Evolutionary conservation across 64 coral and sea anemone species (phyloP), one percentile per base, ranked within the genome.

Genomic region (Orbicella faveolata): DNA sequence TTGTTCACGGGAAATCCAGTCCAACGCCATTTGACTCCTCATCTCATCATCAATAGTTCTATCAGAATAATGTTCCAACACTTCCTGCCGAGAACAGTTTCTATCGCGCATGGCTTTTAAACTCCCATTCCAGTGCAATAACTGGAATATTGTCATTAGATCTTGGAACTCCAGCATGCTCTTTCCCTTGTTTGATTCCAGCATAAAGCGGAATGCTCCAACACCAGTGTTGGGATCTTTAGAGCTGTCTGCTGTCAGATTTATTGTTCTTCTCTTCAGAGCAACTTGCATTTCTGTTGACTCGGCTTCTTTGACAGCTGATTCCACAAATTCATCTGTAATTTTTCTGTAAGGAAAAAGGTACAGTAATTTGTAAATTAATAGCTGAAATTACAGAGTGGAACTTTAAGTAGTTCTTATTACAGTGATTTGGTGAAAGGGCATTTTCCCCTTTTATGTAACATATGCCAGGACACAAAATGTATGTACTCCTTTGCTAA

Each of bases 111-210:
- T 97, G 36, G 95, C 95, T 55, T 97, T 97, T 61, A 97, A 89
- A 84, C 95, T 97, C 4, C 95, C 95, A 79, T 97, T 97, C 95
- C 95, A 97, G 62, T 97, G 95, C 16, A 97, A 70, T 65, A 97
- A 83, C 69, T 97, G 95, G 63, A 97, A 97, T 78, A 97, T 97
- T 59, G 95, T 97, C 95, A 97, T 97, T 21, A 97, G 84, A 91
- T 97, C 95, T 79, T 97, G 95, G 76, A 97, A 97, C 59, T 97
- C 92, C 19, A 97, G 72, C 95, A 97, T 97, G 53, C 88, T 97
- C 20, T 92, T 74, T 54, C 95, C 95, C 67, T 94, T 97, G 48
- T 97, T 97, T 75, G 95, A 90, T 34, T 97, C 92, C 64, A 97
- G 73, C 95, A 97, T 97, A 73, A 97, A 97, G 83, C 92, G 76